Base-by-base conservation (phyloP, 2,797 vertebrate genomes). In the Falco naumanni region DNA sequence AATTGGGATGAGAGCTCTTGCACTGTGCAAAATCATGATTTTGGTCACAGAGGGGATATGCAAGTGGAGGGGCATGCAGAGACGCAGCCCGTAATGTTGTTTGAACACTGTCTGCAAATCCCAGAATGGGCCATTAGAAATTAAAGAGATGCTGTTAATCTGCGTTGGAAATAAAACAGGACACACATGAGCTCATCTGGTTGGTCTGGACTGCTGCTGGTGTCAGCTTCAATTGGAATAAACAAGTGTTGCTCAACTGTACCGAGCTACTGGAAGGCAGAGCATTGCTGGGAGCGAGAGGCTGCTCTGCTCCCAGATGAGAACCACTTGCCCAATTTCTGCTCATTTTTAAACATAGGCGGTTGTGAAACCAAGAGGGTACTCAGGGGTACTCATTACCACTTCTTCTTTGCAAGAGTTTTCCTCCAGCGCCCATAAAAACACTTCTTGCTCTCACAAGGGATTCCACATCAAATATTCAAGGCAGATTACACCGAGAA, bases 301-400 rank as follows among this genome's bases (percentile, higher is more conserved):
- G 60, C 87, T 54, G 68, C 65, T 59, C 68, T 0, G 24, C 90
- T 96, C 93, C 96, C 96, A 26, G 39, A 20, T 13, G 70, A 91
- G 84, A 66, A 24, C 33, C 91, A 16, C 96, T 96, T 91, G 94
- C 95, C 96, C 93, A 74, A 60, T 80, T 97, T 66, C 85, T 95
- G 95, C 92, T 97, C 94, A 29, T 82, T 94, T 94, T 85, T 74
- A 92, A 87, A 93, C 74, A 28, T 25, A 39, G 84, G 93, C 87
- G 2, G 50, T 28, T 76, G 92, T 90, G 94, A 56, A 87, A 70
- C 31, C 7, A 26, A 61, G 91, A 77, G 88, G 91, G 90, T 70
- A 91, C 96, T 95, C 96, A 68, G 91, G 84, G 96, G 95, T 97
- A 31, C 96, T 97, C 96, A 97, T 97, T 97, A 97, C 89, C 41